Conservation (phyloP, 2,888 invertebrate species). For the Choreutis nemorana region DNA sequence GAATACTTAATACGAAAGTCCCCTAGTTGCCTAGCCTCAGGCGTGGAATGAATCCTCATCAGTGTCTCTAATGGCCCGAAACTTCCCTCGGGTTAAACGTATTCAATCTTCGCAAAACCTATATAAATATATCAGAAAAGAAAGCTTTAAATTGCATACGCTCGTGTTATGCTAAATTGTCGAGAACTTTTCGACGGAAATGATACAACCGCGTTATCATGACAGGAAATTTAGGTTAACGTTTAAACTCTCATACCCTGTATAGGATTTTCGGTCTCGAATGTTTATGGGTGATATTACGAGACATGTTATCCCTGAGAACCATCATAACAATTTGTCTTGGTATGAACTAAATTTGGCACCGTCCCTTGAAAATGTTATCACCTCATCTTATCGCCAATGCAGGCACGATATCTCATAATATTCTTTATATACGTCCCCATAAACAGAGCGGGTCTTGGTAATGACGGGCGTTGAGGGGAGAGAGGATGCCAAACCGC, state of each 20-base stretch:
- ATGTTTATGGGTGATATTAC: background rate
- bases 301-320: slow-evolving; percentile 14
- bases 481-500: slow-evolving; percentile 56
- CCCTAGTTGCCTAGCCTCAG: slow-evolving; percentile 44
- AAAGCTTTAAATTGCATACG: no score
- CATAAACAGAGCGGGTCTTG: slow-evolving; percentile 61
- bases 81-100: slow-evolving; percentile 39
- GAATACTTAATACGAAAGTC: slow-evolving; percentile 27
- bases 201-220: no score
- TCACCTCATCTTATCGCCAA: slow-evolving; percentile 55
- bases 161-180: no score
- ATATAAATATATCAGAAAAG: background rate
- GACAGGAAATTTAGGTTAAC: no score
- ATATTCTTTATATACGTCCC: slow-evolving; percentile 62
- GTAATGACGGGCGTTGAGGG: slow-evolving; percentile 51
- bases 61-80: slow-evolving; percentile 45
- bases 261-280: no score
- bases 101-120: slow-evolving; percentile 37
- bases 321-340: slow-evolving; percentile 39
- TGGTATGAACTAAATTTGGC: slow-evolving; percentile 36
- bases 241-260: no score
- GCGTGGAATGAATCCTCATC: slow-evolving; percentile 51
- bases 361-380: slow-evolving; percentile 40
- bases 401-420: slow-evolving; percentile 59
- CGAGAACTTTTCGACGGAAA: no score